These are phyloP conservation scores for Branchellion lobata DNA, from an alignment of 2,888 invertebrate genomes.

Conservation along the genomic window DNA sequence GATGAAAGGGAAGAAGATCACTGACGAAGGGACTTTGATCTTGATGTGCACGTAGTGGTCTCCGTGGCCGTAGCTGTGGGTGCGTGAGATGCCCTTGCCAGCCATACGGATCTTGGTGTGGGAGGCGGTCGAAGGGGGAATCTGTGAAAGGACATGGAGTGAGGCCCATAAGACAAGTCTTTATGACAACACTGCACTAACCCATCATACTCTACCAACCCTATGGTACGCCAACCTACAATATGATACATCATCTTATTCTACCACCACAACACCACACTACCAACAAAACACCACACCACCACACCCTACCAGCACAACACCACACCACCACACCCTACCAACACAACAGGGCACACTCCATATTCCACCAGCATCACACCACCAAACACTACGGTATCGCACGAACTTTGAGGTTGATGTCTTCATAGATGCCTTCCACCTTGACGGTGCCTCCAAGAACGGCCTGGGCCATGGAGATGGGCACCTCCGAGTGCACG, in stretches of 20 bases:
- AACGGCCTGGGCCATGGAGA: conserved; percentile 86
- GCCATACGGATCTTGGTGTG: conserved; percentile 80
- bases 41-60: conserved; percentile 92
- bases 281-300: too few relatives aligned
- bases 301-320: background rate
- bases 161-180: conserved; percentile 63
- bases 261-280: conserved; percentile 41
- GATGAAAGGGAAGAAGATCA: too few relatives aligned
- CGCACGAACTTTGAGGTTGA: conserved; percentile 75
- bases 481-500: conserved; percentile 87
- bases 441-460: conserved; percentile 88
- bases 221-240: too few relatives aligned
- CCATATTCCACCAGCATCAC: background rate
- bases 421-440: conserved; percentile 92
- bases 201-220: too few relatives aligned
- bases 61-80: conserved; percentile 85
- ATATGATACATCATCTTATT: background rate
- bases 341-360: background rate
- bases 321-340: too few relatives aligned
- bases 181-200: too few relatives aligned
- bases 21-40: conserved; percentile 50
- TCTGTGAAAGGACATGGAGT: conserved; percentile 74
- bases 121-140: conserved; percentile 87
- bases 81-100: conserved; percentile 87
- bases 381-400: too few relatives aligned